Evolutionary conservation across 1,140 invertebrate genomes (phyloP).

Genomic region (Drosophila funebris): DNA sequence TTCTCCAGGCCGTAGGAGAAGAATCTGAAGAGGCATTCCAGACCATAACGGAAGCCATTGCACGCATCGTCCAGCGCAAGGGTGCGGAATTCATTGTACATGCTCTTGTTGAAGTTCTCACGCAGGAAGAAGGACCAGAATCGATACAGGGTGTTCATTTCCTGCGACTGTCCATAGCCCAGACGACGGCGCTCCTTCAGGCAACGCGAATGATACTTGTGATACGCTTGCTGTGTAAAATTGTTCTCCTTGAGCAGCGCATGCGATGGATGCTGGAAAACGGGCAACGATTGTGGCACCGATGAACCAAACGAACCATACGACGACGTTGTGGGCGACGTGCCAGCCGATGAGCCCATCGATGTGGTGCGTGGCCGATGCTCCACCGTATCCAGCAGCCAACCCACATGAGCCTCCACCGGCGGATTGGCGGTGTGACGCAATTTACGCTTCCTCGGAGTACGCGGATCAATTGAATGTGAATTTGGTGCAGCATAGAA

Average conservation of each 20-base stretch:
- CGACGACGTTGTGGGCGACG: slow-evolving; percentile 90
- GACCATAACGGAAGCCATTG: slow-evolving; percentile 94
- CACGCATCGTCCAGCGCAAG: slow-evolving; percentile 96
- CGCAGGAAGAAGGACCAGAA: slow-evolving; percentile 99
- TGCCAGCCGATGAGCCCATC: slow-evolving; percentile 89
- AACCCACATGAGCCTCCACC: slow-evolving; percentile 97
- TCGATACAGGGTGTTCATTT: slow-evolving; percentile 98
- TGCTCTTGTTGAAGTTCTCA: slow-evolving; percentile 98
- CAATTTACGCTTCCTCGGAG: slow-evolving; percentile 94
- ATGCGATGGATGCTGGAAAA: slow-evolving; percentile 98
- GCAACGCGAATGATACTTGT: slow-evolving; percentile 96
- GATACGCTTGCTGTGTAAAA: slow-evolving; percentile 98
- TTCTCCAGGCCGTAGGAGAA: slow-evolving; percentile 99
- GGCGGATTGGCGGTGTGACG: slow-evolving; percentile 96
- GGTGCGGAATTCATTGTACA: slow-evolving; percentile 97
- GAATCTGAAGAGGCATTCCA: slow-evolving; percentile 99
- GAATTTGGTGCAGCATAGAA: slow-evolving; percentile 98
- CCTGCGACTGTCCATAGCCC: slow-evolving; percentile 96
- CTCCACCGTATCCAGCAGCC: slow-evolving; percentile 96
- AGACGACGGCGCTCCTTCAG: slow-evolving; percentile 96
- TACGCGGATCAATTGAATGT: slow-evolving; percentile 87
- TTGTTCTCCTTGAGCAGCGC: slow-evolving; percentile 97
- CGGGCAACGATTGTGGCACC: slow-evolving; percentile 92
- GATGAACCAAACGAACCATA: slow-evolving; percentile 91
- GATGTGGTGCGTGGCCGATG: slow-evolving; percentile 91